Evolutionary conservation across 2,797 vertebrate species (phyloP).

Genomic region (Atherinosoma microstoma): DNA sequence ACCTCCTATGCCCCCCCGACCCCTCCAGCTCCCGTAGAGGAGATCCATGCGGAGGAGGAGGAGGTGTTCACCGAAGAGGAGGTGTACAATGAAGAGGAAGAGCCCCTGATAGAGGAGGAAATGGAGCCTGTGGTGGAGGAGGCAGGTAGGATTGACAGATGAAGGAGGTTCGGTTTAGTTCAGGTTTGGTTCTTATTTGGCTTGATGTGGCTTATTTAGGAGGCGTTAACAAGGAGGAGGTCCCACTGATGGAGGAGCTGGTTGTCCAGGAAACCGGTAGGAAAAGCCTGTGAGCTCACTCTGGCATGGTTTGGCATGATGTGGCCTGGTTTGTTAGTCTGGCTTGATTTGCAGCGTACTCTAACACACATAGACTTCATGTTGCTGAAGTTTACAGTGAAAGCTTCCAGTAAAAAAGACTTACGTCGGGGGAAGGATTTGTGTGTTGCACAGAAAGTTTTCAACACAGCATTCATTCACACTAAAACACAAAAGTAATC

Average conservation of each 20-base stretch:
- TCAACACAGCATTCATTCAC: too few species aligned
- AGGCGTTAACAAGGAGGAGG: conserved; percentile 33
- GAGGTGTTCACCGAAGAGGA: conserved; percentile 24
- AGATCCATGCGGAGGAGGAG: conserved; percentile 35
- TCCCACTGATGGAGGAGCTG: conserved; percentile 1
- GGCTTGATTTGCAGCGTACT: background rate
- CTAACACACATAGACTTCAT: background rate
- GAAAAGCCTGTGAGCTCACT: background rate
- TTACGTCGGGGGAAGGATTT: background rate
- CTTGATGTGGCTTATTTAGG: conserved; percentile 39
- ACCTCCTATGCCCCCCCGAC: conserved; percentile 29
- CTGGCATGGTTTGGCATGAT: conserved; percentile 8
- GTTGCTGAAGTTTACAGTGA: conserved; percentile 13
- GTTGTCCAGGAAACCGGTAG: conserved; percentile 32
- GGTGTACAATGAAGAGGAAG: conserved; percentile 24
- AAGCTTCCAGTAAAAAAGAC: background rate
- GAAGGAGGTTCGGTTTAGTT: conserved; percentile 8
- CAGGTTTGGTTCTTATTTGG: conserved; percentile 18
- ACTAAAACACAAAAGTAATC: background rate
- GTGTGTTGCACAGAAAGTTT: background rate
- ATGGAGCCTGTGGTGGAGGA: conserved; percentile 18
- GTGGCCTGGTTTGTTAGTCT: background rate
- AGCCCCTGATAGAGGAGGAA: conserved; percentile 31
- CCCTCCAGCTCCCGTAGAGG: conserved; percentile 49
- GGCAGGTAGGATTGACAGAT: conserved; percentile 45